phyloP scores from a whole-genome alignment of 2,797 vertebrate species.

The Sandelia bainsii region DNA sequence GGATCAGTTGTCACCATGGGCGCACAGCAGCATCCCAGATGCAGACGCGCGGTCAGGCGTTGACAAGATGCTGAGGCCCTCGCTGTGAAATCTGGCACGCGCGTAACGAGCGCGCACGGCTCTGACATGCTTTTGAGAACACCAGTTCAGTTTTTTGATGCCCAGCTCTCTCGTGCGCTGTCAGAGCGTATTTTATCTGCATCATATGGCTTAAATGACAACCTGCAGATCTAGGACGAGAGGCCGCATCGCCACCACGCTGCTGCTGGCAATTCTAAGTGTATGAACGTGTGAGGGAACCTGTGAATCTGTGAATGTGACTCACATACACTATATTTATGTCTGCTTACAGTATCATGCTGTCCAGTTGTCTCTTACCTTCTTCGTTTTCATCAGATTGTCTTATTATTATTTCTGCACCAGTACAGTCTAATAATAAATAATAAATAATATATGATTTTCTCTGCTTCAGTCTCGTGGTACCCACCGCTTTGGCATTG shows the following conservation, averaged over 20 bases:
- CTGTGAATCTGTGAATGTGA: too few species aligned
- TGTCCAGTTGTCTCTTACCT: background rate
- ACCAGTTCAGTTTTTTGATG: background rate
- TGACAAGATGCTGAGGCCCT: conserved; percentile 44
- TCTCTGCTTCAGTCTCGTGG: conserved; percentile 8
- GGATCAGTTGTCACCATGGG: background rate
- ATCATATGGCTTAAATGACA: background rate
- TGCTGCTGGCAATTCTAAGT: background rate
- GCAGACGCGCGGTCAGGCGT: background rate
- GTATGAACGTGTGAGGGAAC: too few species aligned
- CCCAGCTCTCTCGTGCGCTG: background rate
- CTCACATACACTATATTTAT: too few species aligned
- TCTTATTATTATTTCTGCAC: background rate
- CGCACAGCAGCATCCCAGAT: conserved; percentile 3
- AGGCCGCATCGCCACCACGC: background rate
- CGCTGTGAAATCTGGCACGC: conserved; percentile 29
- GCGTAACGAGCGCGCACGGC: background rate
- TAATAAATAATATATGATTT: too few species aligned
- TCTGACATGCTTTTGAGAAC: background rate
- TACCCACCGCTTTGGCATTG: conserved; percentile 85
- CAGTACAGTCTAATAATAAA: background rate
- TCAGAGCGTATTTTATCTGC: background rate
- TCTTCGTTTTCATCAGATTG: too few species aligned
- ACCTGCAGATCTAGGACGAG: conserved; percentile 16
- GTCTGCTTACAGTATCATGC: too few species aligned